Evolutionary conservation across 2,113 vertebrate genomes (phyloP), one percentile per base, ranked within the genome.

Genomic region (Amphiprion ocellaris): DNA sequence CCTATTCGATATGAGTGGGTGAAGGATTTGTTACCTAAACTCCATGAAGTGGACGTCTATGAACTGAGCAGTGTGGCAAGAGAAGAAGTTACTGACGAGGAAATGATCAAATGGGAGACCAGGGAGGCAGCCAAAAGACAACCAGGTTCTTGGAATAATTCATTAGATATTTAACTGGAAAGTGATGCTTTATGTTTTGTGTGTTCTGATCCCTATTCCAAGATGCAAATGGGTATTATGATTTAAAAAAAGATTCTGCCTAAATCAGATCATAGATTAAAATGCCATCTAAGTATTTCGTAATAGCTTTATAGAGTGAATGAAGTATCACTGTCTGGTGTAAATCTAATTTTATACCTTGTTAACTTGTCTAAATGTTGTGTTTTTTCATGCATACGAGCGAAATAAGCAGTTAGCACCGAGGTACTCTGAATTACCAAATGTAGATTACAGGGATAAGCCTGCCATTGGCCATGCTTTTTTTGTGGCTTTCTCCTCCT

Each of bases 1-100:
- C 97, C 97, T 2, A 95, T 99, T 69, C 96, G 96, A 78, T 99
- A 99, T 1, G 96, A 97, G 14, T 99, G 98, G 98, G 96, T 99
- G 70, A 95, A 95, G 89, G 97, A 98, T 69, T 94, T 99, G 74
- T 86, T 99, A 80, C 98, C 98, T n/a, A 97, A 97, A 76, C 87
- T 99, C 47, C 97, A 99, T 81, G 96, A 98, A 83, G 92, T 99
- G 33, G 96, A 99, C 0, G 95, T 95, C 0, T 95, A 98, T 10
- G 97, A 98, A 59, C 91, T 99, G 79, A 99, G 97, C 92, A 98
- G 94, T 0, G 95, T 99, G 73, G 97, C 98, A 17, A 94, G 97
- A 90, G 94, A 97, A 70, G 97, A 99, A 91, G 95, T 96, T 49
- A 98, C 97, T 0, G 96, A 97, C 19, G 95, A 97, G 69, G 96